A percentile compares a stretch with the other conserved stretches of the same genome.
Conservation (phyloP, 35 echinoderm and acorn worm genomes). For the Anneissia japonica region DNA sequence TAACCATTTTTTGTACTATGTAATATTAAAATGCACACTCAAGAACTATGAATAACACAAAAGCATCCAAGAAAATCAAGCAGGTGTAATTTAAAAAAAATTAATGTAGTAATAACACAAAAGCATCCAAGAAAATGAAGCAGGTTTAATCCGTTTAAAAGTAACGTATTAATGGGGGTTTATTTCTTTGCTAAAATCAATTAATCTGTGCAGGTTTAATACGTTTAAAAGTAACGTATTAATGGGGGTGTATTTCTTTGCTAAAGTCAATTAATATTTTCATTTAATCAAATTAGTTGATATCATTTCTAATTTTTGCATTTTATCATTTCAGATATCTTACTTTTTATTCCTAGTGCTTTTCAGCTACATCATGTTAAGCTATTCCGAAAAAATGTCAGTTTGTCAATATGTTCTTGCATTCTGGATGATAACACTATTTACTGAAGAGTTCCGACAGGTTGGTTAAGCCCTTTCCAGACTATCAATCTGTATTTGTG, state of each 20-base stretch:
- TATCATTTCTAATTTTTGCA: background rate
- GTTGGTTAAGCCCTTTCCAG: constrained; percentile 4
- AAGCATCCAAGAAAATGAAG: background rate
- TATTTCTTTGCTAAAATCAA: constrained; percentile 7
- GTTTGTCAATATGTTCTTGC: constrained; percentile 33
- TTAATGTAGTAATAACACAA: too few relatives aligned
- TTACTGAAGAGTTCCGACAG: constrained; percentile 56
- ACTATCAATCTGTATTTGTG: background rate
- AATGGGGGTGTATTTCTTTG: constrained; percentile 4
- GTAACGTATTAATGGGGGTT: background rate
- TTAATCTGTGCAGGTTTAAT: background rate
- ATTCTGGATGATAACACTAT: constrained; percentile 55
- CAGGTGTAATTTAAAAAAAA: too few relatives aligned
- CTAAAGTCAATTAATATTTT: constrained; percentile 36
- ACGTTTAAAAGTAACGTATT: background rate
- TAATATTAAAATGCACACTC: too few relatives aligned
- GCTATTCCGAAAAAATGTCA: constrained; percentile 12
- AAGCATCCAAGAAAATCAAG: too few relatives aligned
- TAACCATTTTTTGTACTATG: too few relatives aligned
- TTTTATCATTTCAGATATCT: constrained; percentile 41
- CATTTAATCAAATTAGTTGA: constrained; percentile 61
- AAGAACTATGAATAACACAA: too few relatives aligned
- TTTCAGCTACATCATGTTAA: constrained; percentile 58
- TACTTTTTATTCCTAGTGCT: constrained; percentile 47
- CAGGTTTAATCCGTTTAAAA: background rate